A percentile compares a stretch with the other conserved stretches of the same genome.
These are phyloP conservation scores for Diplodus puntazzo DNA, from an alignment of 2,797 vertebrate genomes.

Conservation along the genomic window DNA sequence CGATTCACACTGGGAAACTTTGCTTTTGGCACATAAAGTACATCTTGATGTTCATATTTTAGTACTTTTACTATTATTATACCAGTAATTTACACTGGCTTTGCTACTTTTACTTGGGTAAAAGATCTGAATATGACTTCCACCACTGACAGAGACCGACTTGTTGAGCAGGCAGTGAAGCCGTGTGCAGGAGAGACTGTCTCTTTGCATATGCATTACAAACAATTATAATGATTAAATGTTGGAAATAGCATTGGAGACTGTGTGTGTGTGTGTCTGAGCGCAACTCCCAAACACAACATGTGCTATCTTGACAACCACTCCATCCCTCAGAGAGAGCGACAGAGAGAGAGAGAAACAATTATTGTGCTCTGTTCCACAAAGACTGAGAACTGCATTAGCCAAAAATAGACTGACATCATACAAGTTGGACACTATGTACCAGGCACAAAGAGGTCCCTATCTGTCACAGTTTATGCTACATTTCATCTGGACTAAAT, in stretches of 20 bases:
- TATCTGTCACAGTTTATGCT: slow-evolving; percentile 87
- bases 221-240: slow-evolving; percentile 47
- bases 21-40: no score
- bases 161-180: slow-evolving; percentile 41
- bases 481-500: slow-evolving; percentile 87
- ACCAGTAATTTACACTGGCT: no score
- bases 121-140: slow-evolving; percentile 16
- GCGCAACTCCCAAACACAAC: slow-evolving; percentile 51
- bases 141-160: neutral
- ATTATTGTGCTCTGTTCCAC: slow-evolving; percentile 79
- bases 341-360: slow-evolving; percentile 54
- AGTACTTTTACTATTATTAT: no score
- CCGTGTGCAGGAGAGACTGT: slow-evolving; percentile 23
- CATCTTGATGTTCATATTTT: no score
- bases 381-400: slow-evolving; percentile 87
- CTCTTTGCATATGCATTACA: slow-evolving; percentile 45
- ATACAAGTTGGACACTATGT: slow-evolving; percentile 87
- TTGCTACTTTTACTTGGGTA: no score
- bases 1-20: slow-evolving; percentile 39
- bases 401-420: slow-evolving; percentile 92
- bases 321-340: slow-evolving; percentile 59
- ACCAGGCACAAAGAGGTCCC: slow-evolving; percentile 86
- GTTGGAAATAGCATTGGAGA: slow-evolving; percentile 32
- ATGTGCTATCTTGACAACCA: slow-evolving; percentile 67
- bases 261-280: slow-evolving; percentile 25